Conservation (phyloP, 1,140 invertebrate species). For the Polypedilum vanderplanki region DNA sequence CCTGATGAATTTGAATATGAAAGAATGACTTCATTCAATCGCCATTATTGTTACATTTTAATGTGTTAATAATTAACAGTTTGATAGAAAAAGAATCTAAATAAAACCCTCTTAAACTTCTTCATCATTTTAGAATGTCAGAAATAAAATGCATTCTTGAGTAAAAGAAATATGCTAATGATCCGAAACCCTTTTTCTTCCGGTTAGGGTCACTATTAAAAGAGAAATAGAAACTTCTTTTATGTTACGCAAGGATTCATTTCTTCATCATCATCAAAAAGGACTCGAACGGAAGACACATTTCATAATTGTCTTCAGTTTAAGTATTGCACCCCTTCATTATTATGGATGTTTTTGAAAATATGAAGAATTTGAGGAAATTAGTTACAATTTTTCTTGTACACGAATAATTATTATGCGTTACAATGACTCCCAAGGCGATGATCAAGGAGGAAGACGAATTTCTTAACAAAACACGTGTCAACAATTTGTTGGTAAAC, state of each 20-base stretch:
- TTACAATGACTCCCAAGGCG: not conserved
- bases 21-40: slow-evolving; percentile 16
- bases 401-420: not conserved
- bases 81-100: not conserved
- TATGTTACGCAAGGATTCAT: slow-evolving; percentile 23
- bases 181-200: slow-evolving; percentile 21
- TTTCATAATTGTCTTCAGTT: slow-evolving; percentile 3
- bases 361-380: not conserved
- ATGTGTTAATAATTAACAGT: slow-evolving; percentile 26
- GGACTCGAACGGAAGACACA: not conserved
- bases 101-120: not conserved
- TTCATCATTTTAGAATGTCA: no score
- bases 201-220: slow-evolving; percentile 3
- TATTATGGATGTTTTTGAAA: no score
- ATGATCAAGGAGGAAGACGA: not conserved
- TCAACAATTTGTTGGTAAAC: slow-evolving; percentile 25
- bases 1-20: not conserved
- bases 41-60: not conserved
- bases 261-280: not conserved
- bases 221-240: not conserved
- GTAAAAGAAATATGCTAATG: slow-evolving; percentile 7
- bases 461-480: slow-evolving; percentile 23
- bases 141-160: no score
- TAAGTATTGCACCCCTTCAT: not conserved
- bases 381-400: not conserved